Base-by-base conservation (phyloP, 2,888 invertebrate genomes). In the Pyrocoelia pectoralis region DNA sequence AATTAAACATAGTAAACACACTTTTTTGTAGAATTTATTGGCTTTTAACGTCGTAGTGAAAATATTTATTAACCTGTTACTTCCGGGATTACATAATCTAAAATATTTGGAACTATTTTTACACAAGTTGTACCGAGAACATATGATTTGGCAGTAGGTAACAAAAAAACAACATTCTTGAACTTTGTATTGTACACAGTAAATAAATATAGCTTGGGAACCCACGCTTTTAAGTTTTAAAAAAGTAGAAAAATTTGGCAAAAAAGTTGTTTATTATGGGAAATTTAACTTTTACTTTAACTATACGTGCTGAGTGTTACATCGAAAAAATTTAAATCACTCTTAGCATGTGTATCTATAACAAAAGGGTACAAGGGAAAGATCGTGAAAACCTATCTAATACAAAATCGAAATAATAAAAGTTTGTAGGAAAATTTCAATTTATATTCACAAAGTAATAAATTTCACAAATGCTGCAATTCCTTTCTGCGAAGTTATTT, bases 401-500 rank as follows among this genome's bases (percentile, higher is more conserved):
- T 54, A 52, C 29, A 56, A 40, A 60, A 56, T 41, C 51, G 60
- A 64, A 67, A 60, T 61, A 67, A 65, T 68, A 67, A 67, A 68
- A 68, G 58, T 68, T 65, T 61, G 56, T 50, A 52, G 51, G 59
- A 65, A 62, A 67, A 68, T 66, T 68, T 68, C 68, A 67, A 66
- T 68, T 67, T 68, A 64, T 66, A 67, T 68, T 57, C 63, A 57
- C 65, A 60, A 65, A 65, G 57, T 57, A 61, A 65, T 65, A 65
- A 61, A 65, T 65, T 61, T 65, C 43, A 38, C 61, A 57, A 56
- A 62, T 62, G 48, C 61, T 43, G 59, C 60, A 56, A 61, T 65
- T 61, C 60, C 53, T 61, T 60, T 65, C 61, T 65, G 57, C 53
- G 50, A 52, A 60, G 56, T 61, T 65, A 60, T 65, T 65, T 65